Conservation (phyloP, 35 echinoderm and acorn worm genomes). For the Nesometra sesokonis region DNA sequence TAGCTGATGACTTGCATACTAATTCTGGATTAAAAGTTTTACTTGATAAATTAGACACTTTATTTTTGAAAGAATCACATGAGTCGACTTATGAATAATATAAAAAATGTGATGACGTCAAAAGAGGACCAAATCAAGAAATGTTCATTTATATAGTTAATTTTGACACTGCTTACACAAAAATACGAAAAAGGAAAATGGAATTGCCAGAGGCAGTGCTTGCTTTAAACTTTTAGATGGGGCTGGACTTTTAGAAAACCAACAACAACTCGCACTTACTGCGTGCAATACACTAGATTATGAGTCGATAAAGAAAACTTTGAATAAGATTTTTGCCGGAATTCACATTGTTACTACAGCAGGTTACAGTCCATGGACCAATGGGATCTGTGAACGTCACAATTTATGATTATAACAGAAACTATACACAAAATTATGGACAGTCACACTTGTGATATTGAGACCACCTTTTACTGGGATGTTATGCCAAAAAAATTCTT, state of each 20-base stretch:
- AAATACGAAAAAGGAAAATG: conserved; percentile 14
- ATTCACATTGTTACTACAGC: neutral
- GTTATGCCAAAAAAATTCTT: no score
- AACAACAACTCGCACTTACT: conserved; percentile 17
- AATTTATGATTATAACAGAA: neutral
- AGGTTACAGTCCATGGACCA: no score
- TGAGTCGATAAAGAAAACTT: conserved; percentile 19
- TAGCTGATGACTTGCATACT: no score
- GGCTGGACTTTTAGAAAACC: neutral
- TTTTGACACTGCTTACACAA: conserved; percentile 20
- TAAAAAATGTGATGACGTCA: no score
- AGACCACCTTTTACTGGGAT: neutral
- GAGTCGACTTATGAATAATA: no score
- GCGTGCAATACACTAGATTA: conserved; percentile 15
- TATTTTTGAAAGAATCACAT: no score
- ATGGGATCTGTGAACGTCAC: conserved; percentile 6
- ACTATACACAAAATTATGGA: conserved; percentile 6
- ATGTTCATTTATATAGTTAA: neutral
- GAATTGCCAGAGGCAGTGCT: conserved; percentile 17
- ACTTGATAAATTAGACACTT: no score
- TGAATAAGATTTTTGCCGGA: conserved; percentile 18
- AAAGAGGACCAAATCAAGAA: no score
- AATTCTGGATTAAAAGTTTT: no score
- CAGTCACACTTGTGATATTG: neutral
- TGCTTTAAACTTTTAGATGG: conserved; percentile 23